Conservation (phyloP, 2,888 invertebrate species). For the Caenorhabditis drosophilae region DNA sequence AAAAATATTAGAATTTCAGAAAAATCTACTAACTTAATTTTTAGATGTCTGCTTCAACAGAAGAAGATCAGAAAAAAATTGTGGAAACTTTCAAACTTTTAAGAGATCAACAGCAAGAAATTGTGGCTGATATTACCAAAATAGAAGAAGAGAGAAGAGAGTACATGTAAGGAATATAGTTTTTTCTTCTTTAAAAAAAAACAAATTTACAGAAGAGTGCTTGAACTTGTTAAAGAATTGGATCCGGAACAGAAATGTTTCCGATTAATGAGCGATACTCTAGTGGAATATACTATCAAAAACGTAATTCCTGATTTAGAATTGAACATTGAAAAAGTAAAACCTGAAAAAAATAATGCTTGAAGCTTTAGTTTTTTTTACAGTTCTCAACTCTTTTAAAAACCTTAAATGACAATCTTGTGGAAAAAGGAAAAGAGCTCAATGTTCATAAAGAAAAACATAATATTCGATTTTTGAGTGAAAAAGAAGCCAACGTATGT, state of each 20-base stretch:
- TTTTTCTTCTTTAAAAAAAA: conserved; percentile 1
- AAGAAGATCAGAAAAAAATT: conserved; percentile 55
- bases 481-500: conserved; percentile 41
- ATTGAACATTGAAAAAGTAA: conserved; percentile 42
- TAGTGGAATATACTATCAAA: conserved; percentile 54
- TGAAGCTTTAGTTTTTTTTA: conserved; percentile 4
- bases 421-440: conserved; percentile 61
- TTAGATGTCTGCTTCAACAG: neutral
- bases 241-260: conserved; percentile 54
- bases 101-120: conserved; percentile 56
- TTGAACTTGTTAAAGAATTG: conserved; percentile 51
- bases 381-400: conserved; percentile 44
- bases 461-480: conserved; percentile 58
- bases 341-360: too few relatives aligned
- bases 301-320: conserved; percentile 49
- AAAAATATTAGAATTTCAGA: too few relatives aligned
- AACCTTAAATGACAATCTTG: conserved; percentile 47
- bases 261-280: conserved; percentile 54
- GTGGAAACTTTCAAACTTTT: conserved; percentile 58
- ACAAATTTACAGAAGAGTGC: conserved; percentile 37
- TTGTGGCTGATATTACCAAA: conserved; percentile 50
- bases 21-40: too few relatives aligned
- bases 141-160: conserved; percentile 56
- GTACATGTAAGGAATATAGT: conserved; percentile 9
- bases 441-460: conserved; percentile 56